These are phyloP conservation scores for Heterotis niloticus DNA, from an alignment of 2,113 vertebrate genomes.

Conservation along the genomic window DNA sequence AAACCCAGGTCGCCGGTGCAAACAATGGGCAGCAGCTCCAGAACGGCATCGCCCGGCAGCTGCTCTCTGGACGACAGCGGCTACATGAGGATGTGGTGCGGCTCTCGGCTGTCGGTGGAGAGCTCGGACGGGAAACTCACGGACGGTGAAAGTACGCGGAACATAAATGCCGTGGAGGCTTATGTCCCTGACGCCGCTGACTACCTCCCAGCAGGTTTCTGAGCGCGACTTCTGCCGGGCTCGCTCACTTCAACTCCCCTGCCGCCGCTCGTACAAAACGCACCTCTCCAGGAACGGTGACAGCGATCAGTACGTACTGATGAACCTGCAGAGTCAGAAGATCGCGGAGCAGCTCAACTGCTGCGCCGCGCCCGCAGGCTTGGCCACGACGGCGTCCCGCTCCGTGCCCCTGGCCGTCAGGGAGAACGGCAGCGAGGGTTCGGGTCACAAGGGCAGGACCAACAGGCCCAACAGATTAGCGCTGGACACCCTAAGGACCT, in stretches of 20 bases:
- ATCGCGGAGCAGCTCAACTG: constrained; percentile 51
- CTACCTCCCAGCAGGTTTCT: constrained; percentile 54
- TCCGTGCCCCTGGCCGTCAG: constrained; percentile 52
- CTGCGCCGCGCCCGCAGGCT: constrained; percentile 10
- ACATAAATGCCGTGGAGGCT: constrained; percentile 80
- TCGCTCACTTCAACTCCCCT: constrained; percentile 67
- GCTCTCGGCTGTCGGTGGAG: constrained; percentile 71
- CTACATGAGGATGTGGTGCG: constrained; percentile 91
- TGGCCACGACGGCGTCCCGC: constrained; percentile 35
- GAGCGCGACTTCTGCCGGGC: constrained; percentile 44
- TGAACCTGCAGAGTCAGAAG: constrained; percentile 64
- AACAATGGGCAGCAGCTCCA: constrained; percentile 51
- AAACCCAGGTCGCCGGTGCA: constrained; percentile 70
- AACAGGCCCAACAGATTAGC: constrained; percentile 79
- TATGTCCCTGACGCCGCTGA: constrained; percentile 61
- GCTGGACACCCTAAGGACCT: constrained; percentile 73
- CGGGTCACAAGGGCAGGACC: constrained; percentile 61
- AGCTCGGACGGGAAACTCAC: constrained; percentile 64
- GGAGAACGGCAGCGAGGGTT: constrained; percentile 59
- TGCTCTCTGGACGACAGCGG: constrained; percentile 78
- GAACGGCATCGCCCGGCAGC: constrained; percentile 70
- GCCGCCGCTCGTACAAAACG: constrained; percentile 71
- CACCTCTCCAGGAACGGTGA: constrained; percentile 47
- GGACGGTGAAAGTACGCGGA: constrained; percentile 82
- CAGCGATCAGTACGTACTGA: constrained; percentile 66